These are phyloP conservation scores for Frankliniella fusca DNA, from an alignment of 2,888 invertebrate genomes.

Conservation along the genomic window DNA sequence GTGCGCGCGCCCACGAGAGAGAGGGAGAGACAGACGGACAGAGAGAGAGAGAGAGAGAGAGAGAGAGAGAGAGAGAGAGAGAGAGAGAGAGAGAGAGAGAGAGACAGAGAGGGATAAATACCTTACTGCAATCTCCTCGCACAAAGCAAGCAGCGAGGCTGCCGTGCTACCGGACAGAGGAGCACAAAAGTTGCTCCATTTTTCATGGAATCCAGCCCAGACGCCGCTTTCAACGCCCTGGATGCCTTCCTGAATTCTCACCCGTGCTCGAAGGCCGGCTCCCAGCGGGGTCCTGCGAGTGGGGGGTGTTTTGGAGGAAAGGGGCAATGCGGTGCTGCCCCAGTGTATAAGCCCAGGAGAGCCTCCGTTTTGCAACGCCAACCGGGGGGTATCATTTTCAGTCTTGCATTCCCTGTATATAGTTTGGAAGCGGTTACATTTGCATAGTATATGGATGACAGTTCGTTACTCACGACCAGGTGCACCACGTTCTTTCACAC, in stretches of 20 bases:
- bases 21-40: too few relatives aligned
- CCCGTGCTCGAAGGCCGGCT: not conserved
- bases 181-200: not conserved
- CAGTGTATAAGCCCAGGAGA: not conserved
- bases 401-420: too few relatives aligned
- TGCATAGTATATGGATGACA: too few relatives aligned
- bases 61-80: not conserved
- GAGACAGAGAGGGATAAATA: not conserved
- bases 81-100: not conserved
- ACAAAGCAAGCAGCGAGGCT: not conserved
- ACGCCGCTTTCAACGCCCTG: not conserved
- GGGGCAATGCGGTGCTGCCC: too few relatives aligned
- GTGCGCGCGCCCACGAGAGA: too few relatives aligned
- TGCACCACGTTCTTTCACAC: too few relatives aligned
- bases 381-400: too few relatives aligned
- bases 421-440: too few relatives aligned
- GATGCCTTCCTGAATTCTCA: not conserved
- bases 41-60: too few relatives aligned
- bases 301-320: not conserved
- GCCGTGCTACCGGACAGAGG: not conserved
- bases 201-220: not conserved
- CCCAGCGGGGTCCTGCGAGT: not conserved
- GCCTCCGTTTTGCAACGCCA: too few relatives aligned
- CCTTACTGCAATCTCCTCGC: conserved; percentile 18
- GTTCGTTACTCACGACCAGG: too few relatives aligned